A percentile compares a stretch with the other conserved stretches of the same genome.
These are phyloP conservation scores for Zingel zingel DNA, from an alignment of 2,113 vertebrate genomes.

Conservation along the genomic window DNA sequence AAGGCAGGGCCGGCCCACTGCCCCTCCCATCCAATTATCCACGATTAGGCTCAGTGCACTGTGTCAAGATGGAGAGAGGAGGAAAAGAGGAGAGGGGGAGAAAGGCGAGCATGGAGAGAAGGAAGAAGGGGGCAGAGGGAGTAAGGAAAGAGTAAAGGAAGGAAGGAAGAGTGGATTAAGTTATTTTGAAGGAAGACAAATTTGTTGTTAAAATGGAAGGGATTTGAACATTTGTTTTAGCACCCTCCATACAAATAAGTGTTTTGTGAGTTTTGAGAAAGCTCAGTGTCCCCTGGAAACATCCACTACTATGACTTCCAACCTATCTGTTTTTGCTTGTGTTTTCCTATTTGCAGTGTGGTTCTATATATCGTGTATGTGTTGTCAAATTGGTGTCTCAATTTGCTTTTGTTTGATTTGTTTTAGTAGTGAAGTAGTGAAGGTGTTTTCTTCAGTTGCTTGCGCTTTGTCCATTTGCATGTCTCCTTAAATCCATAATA, in stretches of 20 bases:
- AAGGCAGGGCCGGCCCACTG: constrained; percentile 96
- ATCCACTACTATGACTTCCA: not conserved
- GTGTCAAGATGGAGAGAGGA: constrained; percentile 98
- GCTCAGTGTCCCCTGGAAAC: not conserved
- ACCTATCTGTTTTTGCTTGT: not conserved
- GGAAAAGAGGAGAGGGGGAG: constrained; percentile 73
- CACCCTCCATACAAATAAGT: constrained; percentile 20
- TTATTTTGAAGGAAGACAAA: not conserved
- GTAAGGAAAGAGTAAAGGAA: constrained; percentile 17
- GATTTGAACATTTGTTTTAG: constrained; percentile 21
- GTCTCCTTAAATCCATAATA: not conserved
- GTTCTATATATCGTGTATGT: not conserved
- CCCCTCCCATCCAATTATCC: constrained; percentile 99
- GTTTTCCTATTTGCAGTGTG: not conserved
- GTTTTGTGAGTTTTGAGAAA: not conserved
- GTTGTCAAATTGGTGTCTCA: not conserved
- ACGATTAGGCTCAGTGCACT: constrained; percentile 99
- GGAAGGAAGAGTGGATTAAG: constrained; percentile 23
- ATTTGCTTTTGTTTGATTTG: not conserved
- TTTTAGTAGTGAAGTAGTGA: not conserved
- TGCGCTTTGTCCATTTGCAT: not conserved
- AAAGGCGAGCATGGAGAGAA: constrained; percentile 57
- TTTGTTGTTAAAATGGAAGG: not conserved
- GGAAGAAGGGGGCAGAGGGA: constrained; percentile 41
- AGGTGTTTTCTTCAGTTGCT: not conserved